Evolutionary conservation across 2,797 vertebrate genomes (phyloP).

Genomic region (Phrynocephalus forsythii): DNA sequence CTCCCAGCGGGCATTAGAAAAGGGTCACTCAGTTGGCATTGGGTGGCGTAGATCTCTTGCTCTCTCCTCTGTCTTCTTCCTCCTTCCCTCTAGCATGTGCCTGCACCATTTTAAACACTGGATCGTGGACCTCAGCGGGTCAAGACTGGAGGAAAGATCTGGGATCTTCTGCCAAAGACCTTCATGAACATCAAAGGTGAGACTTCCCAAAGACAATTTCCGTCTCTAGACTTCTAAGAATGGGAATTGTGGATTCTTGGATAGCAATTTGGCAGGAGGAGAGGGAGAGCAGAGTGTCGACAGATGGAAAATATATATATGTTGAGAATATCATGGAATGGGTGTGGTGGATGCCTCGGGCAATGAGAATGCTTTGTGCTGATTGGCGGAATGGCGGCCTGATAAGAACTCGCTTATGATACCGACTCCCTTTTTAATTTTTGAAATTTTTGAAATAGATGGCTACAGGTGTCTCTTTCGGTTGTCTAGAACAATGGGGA

Average conservation of each 20-base stretch:
- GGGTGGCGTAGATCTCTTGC: not conserved
- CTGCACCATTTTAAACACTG: conserved; percentile 8
- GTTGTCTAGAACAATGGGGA: not conserved
- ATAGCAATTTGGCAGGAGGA: not conserved
- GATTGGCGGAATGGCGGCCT: not conserved
- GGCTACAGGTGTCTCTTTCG: not conserved
- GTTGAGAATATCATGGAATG: not conserved
- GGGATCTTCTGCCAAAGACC: not conserved
- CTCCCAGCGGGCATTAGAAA: not conserved
- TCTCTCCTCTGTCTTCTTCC: not conserved
- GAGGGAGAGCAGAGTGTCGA: not conserved
- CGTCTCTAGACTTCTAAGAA: not conserved
- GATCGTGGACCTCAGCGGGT: not conserved
- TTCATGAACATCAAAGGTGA: conserved; percentile 10
- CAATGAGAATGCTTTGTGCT: not conserved
- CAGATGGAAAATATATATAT: not conserved
- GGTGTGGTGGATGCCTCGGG: not conserved
- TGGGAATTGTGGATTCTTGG: not conserved
- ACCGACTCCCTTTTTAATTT: not conserved
- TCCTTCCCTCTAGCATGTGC: conserved; percentile 20
- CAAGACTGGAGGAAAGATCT: not conserved
- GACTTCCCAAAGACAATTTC: not conserved
- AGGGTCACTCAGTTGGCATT: not conserved
- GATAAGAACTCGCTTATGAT: not conserved
- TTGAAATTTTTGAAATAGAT: not conserved